Conservation (phyloP, 2,888 invertebrate species). For the Chrysopilus asiliformis region DNA sequence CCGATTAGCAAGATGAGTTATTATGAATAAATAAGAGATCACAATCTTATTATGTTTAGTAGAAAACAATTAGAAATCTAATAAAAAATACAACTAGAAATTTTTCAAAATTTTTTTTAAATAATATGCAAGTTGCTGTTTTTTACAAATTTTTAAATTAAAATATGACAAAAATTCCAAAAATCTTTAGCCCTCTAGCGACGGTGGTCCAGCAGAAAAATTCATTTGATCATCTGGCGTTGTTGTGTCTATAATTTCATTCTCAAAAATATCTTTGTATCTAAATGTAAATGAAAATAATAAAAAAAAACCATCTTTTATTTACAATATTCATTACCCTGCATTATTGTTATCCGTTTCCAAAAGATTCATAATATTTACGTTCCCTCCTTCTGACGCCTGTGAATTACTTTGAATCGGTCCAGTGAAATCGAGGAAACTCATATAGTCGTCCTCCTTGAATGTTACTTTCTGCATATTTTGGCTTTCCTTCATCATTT, state of each 20-base stretch:
- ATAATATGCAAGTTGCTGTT: no score
- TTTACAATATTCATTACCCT: neutral
- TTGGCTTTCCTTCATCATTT: slow-evolving; percentile 34
- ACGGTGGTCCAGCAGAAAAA: slow-evolving; percentile 2
- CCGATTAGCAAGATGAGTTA: no score
- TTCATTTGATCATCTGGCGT: slow-evolving; percentile 6
- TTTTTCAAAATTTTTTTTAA: no score
- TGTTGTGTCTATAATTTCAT: slow-evolving; percentile 8
- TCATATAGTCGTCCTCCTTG: slow-evolving; percentile 29
- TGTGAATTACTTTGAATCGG: slow-evolving; percentile 4
- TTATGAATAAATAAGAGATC: no score
- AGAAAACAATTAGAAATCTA: no score
- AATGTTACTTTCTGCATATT: slow-evolving; percentile 29
- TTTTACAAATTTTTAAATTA: no score
- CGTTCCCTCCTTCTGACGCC: slow-evolving; percentile 12
- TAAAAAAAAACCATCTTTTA: neutral
- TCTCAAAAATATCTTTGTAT: slow-evolving; percentile 8
- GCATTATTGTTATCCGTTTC: slow-evolving; percentile 3
- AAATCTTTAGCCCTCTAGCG: neutral
- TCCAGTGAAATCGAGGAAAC: slow-evolving; percentile 27
- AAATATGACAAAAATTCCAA: no score
- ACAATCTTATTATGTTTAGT: no score
- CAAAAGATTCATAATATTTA: slow-evolving; percentile 5
- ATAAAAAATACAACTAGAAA: no score
- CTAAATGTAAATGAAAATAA: neutral